Percentiles rank a stretch among this genome's conserved stretches.
Conservation (phyloP, 1,140 invertebrate species). For the Drosophila navojoa region DNA sequence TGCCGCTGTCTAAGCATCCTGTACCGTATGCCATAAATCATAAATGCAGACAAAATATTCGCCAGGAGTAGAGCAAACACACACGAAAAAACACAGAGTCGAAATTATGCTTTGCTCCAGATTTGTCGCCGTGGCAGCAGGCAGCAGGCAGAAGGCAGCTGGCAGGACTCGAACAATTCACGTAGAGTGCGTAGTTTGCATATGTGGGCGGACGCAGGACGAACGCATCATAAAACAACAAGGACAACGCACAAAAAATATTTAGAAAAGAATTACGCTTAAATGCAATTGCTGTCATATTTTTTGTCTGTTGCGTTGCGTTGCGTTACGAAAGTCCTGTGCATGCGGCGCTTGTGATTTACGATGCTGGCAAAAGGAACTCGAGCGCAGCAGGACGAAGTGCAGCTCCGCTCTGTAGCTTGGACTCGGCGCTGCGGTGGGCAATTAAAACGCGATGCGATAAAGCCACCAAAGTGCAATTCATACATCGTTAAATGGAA, state of each 20-base stretch:
- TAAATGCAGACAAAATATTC: conserved; percentile 55
- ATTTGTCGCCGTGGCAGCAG: conserved; percentile 61
- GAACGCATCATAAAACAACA: conserved; percentile 68
- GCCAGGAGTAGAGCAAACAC: conserved; percentile 39
- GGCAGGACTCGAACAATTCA: conserved; percentile 33
- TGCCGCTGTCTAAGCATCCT: conserved; percentile 65
- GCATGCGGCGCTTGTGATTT: conserved; percentile 78
- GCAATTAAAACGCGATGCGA: conserved; percentile 59
- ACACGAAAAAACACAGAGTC: conserved; percentile 18
- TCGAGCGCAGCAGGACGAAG: conserved; percentile 56
- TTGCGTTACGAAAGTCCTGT: conserved; percentile 17
- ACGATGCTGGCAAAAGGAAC: conserved; percentile 68
- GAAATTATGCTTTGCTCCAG: conserved; percentile 70
- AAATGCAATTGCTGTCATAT: conserved; percentile 46
- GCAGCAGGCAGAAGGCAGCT: conserved; percentile 12
- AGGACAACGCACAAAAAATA: conserved; percentile 56
- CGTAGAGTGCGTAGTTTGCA: conserved; percentile 65
- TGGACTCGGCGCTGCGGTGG: conserved; percentile 38
- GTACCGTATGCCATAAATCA: conserved; percentile 63
- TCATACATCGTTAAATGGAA: conserved; percentile 59
- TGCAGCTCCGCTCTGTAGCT: conserved; percentile 25
- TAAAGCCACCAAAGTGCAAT: conserved; percentile 43
- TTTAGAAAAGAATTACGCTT: conserved; percentile 53
- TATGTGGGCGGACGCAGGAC: conserved; percentile 50
- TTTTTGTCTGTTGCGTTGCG: conserved; percentile 30